Evolutionary conservation across 1,140 invertebrate genomes (phyloP).

Genomic region (Conus ventricosus): DNA sequence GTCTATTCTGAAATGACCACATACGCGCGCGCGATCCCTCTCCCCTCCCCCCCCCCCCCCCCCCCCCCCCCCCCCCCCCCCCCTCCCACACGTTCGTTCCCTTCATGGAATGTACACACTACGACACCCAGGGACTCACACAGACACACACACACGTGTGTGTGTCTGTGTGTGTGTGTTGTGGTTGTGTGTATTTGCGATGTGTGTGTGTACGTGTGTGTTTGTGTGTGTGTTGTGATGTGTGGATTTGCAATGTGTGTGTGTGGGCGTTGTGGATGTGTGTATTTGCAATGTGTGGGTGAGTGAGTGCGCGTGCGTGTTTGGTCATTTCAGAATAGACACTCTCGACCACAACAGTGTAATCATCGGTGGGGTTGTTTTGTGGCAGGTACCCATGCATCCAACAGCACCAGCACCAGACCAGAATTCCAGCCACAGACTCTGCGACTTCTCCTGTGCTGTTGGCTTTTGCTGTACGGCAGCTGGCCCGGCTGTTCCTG

Average conservation of each 20-base stretch:
- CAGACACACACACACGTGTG: background rate
- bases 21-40: too few species aligned
- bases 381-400: background rate
- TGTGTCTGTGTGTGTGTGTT: background rate
- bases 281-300: background rate
- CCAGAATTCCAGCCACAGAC: background rate
- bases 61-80: too few species aligned
- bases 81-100: too few species aligned
- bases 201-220: background rate
- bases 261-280: background rate
- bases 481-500: background rate
- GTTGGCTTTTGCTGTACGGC: conserved; percentile 10
- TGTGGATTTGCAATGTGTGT: background rate
- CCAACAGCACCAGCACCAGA: background rate
- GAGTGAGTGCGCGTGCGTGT: too few species aligned
- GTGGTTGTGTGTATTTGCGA: background rate
- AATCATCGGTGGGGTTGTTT: background rate
- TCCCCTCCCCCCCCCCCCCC: too few species aligned
- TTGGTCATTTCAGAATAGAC: background rate
- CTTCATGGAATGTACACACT: too few species aligned
- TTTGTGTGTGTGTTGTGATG: background rate
- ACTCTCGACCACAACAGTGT: background rate
- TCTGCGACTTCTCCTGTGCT: conserved; percentile 8
- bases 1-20: too few species aligned
- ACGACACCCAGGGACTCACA: too few species aligned